These are phyloP conservation scores for Leucopsar rothschildi DNA, from an alignment of 2,113 vertebrate genomes.

Conservation along the genomic window DNA sequence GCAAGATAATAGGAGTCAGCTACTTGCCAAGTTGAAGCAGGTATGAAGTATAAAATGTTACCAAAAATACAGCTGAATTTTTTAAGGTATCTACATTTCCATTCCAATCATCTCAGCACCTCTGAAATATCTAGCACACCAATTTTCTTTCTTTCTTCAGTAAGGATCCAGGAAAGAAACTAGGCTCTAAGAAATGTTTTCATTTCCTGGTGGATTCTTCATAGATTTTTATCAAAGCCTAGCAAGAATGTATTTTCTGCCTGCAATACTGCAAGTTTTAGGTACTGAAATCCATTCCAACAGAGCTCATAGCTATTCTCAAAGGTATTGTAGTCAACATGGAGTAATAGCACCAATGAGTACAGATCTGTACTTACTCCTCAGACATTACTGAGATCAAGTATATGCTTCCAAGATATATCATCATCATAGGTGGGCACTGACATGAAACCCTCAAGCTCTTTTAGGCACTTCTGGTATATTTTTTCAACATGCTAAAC, in stretches of 20 bases:
- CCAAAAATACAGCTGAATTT: neutral
- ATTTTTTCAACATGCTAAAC: neutral
- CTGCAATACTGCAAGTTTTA: neutral
- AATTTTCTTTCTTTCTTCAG: neutral
- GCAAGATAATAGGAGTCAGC: neutral
- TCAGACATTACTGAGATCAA: neutral
- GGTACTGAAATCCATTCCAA: neutral
- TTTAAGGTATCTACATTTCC: neutral
- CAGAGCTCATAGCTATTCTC: neutral
- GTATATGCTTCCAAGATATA: neutral
- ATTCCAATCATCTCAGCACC: neutral
- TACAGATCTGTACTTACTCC: neutral
- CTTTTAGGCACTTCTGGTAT: neutral
- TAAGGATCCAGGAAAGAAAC: neutral
- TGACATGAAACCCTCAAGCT: neutral
- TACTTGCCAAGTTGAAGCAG: neutral
- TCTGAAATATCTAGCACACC: neutral
- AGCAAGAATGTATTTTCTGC: neutral
- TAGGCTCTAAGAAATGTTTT: neutral
- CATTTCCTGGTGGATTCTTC: neutral
- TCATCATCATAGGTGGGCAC: neutral
- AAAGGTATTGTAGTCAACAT: neutral
- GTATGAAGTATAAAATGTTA: neutral
- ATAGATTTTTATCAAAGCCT: neutral
- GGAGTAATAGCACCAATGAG: neutral